Conservation (phyloP, 2,113 vertebrate species). For the Anguilla japonica region DNA sequence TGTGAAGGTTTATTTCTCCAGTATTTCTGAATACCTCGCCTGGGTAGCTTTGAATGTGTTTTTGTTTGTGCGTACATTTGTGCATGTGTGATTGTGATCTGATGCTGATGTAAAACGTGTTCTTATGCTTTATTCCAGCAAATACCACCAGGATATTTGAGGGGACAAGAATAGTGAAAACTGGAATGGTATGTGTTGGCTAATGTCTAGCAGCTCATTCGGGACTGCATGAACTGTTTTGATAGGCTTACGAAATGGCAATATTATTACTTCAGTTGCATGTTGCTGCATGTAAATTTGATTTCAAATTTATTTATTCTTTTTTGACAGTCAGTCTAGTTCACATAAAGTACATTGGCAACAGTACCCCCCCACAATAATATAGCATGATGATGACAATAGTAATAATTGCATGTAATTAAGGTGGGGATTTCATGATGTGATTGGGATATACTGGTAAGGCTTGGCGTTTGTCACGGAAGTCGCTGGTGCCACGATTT, state of each 20-base stretch:
- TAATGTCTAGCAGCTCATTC: background rate
- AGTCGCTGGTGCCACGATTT: too few species aligned
- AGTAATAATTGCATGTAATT: too few species aligned
- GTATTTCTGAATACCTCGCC: background rate
- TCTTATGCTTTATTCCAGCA: conserved; percentile 68
- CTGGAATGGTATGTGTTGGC: conserved; percentile 88
- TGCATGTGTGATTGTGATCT: background rate
- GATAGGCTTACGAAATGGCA: conserved; percentile 35
- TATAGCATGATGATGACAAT: too few species aligned
- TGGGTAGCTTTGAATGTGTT: background rate
- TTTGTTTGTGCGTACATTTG: background rate
- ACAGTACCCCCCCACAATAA: too few species aligned
- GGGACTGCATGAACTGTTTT: background rate
- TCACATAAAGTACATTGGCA: too few species aligned
- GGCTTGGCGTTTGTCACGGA: too few species aligned
- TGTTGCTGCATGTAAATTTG: background rate
- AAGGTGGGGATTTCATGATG: too few species aligned
- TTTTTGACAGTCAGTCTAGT: background rate
- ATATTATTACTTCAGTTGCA: background rate
- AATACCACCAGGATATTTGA: conserved; percentile 98
- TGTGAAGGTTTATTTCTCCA: background rate
- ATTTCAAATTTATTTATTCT: background rate
- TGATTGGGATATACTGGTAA: too few species aligned
- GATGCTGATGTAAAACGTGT: background rate
- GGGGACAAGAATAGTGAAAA: conserved; percentile 96